Conservation (phyloP, 2,888 invertebrate genomes). For the Drosophila koepferae region DNA sequence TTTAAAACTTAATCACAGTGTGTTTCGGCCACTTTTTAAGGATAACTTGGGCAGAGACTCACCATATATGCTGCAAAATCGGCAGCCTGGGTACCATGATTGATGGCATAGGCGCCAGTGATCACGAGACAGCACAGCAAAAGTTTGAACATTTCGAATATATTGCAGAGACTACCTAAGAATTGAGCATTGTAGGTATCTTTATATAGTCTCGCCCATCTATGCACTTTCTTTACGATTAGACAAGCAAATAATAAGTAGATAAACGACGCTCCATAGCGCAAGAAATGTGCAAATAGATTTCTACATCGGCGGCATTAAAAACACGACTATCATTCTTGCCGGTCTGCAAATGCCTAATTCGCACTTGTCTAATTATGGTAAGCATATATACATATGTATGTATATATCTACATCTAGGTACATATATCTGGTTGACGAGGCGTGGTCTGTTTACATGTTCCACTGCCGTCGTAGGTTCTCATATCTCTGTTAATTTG, state of each 20-base stretch:
- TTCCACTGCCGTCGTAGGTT: slow-evolving; percentile 40
- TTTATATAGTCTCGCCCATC: slow-evolving; percentile 41
- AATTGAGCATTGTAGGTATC: slow-evolving; percentile 19
- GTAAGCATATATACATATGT: slow-evolving; percentile 7
- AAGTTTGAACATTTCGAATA: slow-evolving; percentile 55
- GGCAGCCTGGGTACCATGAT: slow-evolving; percentile 58
- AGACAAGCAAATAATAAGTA: slow-evolving; percentile 56
- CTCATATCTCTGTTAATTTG: slow-evolving; percentile 73
- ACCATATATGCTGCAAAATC: slow-evolving; percentile 48
- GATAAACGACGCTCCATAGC: slow-evolving; percentile 54
- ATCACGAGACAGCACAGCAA: slow-evolving; percentile 42
- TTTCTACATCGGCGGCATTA: slow-evolving; percentile 56
- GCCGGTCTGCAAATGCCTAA: slow-evolving; percentile 33
- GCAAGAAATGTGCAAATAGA: slow-evolving; percentile 76
- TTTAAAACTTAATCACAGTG: too few species aligned
- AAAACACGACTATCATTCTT: slow-evolving; percentile 40
- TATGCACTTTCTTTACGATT: slow-evolving; percentile 62
- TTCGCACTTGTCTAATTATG: slow-evolving; percentile 54
- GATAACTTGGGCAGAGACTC: slow-evolving; percentile 11
- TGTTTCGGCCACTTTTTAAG: background rate
- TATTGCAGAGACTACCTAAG: slow-evolving; percentile 29
- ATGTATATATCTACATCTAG: background rate
- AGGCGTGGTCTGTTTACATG: slow-evolving; percentile 46
- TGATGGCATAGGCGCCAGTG: slow-evolving; percentile 30
- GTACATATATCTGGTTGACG: slow-evolving; percentile 2